Evolutionary conservation across 2,888 invertebrate species (phyloP), one percentile per base, ranked within the genome.

Genomic region (Disparrhopalites patrizii): DNA sequence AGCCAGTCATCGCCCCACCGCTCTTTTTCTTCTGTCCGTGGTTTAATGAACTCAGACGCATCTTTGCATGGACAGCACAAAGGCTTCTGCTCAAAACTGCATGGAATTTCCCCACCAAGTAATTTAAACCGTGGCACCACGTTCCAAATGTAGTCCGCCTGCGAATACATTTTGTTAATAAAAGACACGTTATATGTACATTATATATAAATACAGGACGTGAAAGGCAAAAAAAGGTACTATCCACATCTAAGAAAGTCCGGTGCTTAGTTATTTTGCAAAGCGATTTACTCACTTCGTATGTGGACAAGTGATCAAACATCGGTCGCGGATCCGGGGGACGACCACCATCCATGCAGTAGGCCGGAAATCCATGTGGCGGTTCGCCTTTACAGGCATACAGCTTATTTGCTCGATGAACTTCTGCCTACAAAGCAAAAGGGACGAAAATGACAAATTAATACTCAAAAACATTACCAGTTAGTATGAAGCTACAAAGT

Each of bases 1-100:
- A 68, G 70, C 75, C 75, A 75, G 51, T 72, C 61, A 38, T 72
- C 67, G 3, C 75, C 75, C 75, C 75, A 75, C 4, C 75, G 64
- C 65, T 75, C 75, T 28, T 73, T 73, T 61, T 75, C 75, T 57
- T 75, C 75, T 3, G 73, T 75, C 38, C 73, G 64, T 31, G 61
- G 64, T 31, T 71, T 68, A 0, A 73, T 38, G 8, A 70, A 62
- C 3, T 57, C 67, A 5, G 68, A 65, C 56, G 70, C 56, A 43
- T 69, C 57, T 0, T 71, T 60, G 23, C 60, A 43, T 0, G 70
- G 70, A 50, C 60, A 70, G 57, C 72, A 73, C 25, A 75, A 52
- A 0, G 75, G 75, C 52, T 68, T 68, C 15, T 68, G 60, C 31
- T 70, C 70, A 54, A 69, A 69, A 36, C 66, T 61, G 30, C 72